Conservation (phyloP, 1,140 invertebrate species). For the Euwallacea similis region DNA sequence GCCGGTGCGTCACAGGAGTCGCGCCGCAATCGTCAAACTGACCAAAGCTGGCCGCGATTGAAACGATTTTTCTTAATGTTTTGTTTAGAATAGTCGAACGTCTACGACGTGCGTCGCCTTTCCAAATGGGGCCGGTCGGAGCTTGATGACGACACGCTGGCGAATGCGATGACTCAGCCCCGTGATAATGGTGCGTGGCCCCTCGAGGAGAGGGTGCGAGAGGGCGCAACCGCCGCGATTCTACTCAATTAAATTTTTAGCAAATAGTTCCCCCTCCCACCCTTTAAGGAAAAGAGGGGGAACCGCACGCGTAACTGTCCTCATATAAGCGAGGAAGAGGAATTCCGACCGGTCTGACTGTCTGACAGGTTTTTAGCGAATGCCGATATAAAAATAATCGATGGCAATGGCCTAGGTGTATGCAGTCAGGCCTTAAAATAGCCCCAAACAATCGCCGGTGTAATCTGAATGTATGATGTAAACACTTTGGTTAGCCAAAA, state of each 20-base stretch:
- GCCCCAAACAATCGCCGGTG: too few species aligned
- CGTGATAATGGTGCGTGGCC: not conserved
- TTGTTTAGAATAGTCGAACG: too few species aligned
- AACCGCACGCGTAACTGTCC: too few species aligned
- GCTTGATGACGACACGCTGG: not conserved
- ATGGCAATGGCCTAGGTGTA: not conserved
- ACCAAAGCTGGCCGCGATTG: too few species aligned
- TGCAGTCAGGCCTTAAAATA: not conserved
- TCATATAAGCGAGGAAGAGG: not conserved
- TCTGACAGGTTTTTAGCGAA: not conserved
- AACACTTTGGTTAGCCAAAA: too few species aligned
- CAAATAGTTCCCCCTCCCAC: not conserved
- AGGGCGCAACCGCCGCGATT: not conserved
- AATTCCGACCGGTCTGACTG: not conserved
- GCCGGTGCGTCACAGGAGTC: too few species aligned
- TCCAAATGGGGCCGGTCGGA: too few species aligned
- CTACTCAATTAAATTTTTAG: not conserved
- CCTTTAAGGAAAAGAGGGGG: not conserved
- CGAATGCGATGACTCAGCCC: not conserved
- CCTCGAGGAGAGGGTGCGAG: not conserved
- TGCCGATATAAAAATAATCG: not conserved
- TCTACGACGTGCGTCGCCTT: too few species aligned
- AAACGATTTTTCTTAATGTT: too few species aligned
- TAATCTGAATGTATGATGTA: too few species aligned
- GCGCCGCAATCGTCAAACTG: too few species aligned